phyloP scores from a whole-genome alignment of 1,140 invertebrate genomes.

The Diuraphis noxia region DNA sequence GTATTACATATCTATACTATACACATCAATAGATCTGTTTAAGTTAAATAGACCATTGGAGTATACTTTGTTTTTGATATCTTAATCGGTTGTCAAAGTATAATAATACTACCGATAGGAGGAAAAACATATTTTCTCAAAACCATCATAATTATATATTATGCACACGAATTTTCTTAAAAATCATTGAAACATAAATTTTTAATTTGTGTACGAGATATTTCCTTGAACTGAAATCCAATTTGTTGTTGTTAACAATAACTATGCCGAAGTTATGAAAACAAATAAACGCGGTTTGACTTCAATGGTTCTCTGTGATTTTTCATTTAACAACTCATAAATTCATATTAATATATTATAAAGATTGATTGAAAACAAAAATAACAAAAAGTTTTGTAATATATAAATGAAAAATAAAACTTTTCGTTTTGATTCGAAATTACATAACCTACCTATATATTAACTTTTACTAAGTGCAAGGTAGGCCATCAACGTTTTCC shows the following conservation, averaged over 20 bases:
- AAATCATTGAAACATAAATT: background rate
- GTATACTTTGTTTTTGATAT: background rate
- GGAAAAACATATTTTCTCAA: background rate
- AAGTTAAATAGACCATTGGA: background rate
- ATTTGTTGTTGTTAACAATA: background rate
- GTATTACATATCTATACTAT: too few relatives aligned
- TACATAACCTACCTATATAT: background rate
- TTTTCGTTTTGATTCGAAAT: background rate
- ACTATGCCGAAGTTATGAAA: background rate
- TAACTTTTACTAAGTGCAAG: background rate
- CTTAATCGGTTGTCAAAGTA: background rate
- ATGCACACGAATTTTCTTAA: background rate
- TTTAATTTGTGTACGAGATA: background rate
- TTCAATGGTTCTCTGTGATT: background rate
- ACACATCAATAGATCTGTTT: background rate
- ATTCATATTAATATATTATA: too few relatives aligned
- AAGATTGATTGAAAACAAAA: background rate
- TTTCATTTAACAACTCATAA: background rate
- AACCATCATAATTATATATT: too few relatives aligned
- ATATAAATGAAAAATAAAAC: background rate
- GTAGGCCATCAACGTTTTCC: background rate
- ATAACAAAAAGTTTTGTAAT: background rate
- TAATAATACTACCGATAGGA: background rate
- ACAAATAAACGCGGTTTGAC: background rate
- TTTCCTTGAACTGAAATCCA: background rate